Evolutionary conservation across 2,888 invertebrate genomes (phyloP).

Genomic region (Cosmopolites sordidus): DNA sequence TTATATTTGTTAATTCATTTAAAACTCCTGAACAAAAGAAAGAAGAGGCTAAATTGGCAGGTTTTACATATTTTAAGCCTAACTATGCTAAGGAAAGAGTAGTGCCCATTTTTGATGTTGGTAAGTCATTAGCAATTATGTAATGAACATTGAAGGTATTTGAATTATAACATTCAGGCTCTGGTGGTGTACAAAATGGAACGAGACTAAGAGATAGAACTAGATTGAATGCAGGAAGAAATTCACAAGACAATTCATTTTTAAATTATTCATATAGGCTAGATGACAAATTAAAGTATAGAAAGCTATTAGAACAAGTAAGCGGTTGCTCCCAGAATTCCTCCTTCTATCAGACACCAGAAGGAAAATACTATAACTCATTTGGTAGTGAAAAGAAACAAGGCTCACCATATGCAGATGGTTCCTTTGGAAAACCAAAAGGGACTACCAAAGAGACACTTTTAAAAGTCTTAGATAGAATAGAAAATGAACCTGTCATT

Average conservation of each 20-base stretch:
- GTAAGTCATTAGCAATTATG: constrained; percentile 7
- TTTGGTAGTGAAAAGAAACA: constrained; percentile 25
- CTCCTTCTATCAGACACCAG: constrained; percentile 37
- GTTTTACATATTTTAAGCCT: constrained; percentile 27
- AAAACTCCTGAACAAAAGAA: constrained; percentile 34
- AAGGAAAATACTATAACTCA: constrained; percentile 29
- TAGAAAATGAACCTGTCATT: constrained; percentile 36
- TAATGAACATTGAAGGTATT: background rate
- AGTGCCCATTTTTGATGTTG: constrained; percentile 16
- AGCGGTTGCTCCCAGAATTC: constrained; percentile 29
- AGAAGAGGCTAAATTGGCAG: constrained; percentile 31
- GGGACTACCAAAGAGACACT: constrained; percentile 19
- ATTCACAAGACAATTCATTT: constrained; percentile 25
- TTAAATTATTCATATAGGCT: constrained; percentile 54
- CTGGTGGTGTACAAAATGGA: constrained; percentile 4
- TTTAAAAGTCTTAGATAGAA: constrained; percentile 36
- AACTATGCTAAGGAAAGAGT: constrained; percentile 7
- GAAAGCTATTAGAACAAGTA: constrained; percentile 52
- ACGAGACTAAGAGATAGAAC: constrained; percentile 9
- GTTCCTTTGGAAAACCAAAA: constrained; percentile 11
- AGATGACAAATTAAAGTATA: constrained; percentile 56
- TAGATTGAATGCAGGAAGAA: background rate
- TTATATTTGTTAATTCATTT: constrained; percentile 36
- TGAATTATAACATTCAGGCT: constrained; percentile 6
- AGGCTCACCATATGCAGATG: constrained; percentile 1